Evolutionary conservation across 2,888 invertebrate species (phyloP).

Genomic region (Morpho achilles): DNA sequence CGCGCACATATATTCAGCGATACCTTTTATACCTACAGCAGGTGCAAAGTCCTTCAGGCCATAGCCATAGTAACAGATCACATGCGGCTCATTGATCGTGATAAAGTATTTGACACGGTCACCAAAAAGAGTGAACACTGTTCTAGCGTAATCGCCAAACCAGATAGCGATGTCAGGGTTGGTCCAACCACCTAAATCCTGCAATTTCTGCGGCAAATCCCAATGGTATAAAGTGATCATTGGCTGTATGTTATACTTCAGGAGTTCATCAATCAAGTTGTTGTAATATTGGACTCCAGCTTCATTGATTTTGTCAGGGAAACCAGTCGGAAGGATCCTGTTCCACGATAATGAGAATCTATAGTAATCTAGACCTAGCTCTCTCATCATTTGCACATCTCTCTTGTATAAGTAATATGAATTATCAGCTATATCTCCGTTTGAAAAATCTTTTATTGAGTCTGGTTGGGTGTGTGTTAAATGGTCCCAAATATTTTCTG

Average conservation of each 20-base stretch:
- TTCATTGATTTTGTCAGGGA: too few species aligned
- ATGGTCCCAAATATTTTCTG: too few species aligned
- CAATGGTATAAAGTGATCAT: constrained; percentile 80
- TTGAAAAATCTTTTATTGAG: too few species aligned
- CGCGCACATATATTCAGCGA: constrained; percentile 52
- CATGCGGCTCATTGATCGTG: constrained; percentile 83
- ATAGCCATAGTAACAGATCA: neutral
- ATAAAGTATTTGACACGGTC: constrained; percentile 78
- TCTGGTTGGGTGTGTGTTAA: too few species aligned
- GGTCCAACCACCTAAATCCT: constrained; percentile 79
- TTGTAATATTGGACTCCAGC: too few species aligned
- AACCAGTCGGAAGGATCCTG: too few species aligned
- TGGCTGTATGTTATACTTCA: constrained; percentile 79
- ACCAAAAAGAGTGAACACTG: too few species aligned
- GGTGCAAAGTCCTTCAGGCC: neutral
- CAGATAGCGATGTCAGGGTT: constrained; percentile 81
- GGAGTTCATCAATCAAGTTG: constrained; percentile 79
- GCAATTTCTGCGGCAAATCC: constrained; percentile 72
- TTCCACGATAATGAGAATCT: too few species aligned
- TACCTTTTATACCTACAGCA: neutral
- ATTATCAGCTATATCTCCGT: too few species aligned
- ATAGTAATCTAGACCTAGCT: too few species aligned
- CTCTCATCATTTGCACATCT: too few species aligned
- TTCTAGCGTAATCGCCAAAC: constrained; percentile 34
- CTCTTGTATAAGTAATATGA: too few species aligned